Percentiles rank a stretch among this genome's conserved stretches.
Conservation (phyloP, 2,888 invertebrate genomes). For the Patella caerulea region DNA sequence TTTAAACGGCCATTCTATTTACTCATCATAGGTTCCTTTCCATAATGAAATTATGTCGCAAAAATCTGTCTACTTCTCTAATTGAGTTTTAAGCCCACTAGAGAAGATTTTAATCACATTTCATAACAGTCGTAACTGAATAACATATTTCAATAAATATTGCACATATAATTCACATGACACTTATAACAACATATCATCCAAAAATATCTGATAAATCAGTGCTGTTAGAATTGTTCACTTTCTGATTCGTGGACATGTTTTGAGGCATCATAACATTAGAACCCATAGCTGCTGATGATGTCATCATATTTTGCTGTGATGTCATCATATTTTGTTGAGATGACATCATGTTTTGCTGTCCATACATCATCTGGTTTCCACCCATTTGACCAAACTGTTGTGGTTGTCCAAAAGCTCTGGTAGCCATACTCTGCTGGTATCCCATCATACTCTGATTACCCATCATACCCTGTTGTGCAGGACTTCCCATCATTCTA, state of each 20-base stretch:
- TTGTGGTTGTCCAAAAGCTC: constrained; percentile 8
- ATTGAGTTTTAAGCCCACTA: too few relatives aligned
- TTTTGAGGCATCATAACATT: constrained; percentile 29
- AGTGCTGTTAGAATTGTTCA: constrained; percentile 19
- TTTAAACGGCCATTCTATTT: too few relatives aligned
- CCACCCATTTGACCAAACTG: constrained; percentile 22
- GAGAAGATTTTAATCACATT: too few relatives aligned
- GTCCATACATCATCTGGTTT: constrained; percentile 33
- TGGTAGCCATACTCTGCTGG: constrained; percentile 17
- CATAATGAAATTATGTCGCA: too few relatives aligned
- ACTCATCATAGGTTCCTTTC: too few relatives aligned
- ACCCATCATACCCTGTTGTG: constrained; percentile 41
- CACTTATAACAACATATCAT: constrained; percentile 3
- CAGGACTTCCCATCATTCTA: constrained; percentile 42
- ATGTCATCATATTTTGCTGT: constrained; percentile 29
- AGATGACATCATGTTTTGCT: constrained; percentile 29
- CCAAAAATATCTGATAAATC: constrained; percentile 37
- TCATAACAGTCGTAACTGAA: too few relatives aligned
- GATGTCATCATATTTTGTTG: constrained; percentile 16
- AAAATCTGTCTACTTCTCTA: too few relatives aligned
- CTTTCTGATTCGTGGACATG: constrained; percentile 40
- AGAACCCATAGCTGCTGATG: constrained; percentile 21
- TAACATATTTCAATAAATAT: too few relatives aligned
- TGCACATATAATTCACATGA: background rate
- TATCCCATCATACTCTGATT: constrained; percentile 42